Conservation (phyloP, 2,888 invertebrate genomes). For the Cheiracanthium punctorium region DNA sequence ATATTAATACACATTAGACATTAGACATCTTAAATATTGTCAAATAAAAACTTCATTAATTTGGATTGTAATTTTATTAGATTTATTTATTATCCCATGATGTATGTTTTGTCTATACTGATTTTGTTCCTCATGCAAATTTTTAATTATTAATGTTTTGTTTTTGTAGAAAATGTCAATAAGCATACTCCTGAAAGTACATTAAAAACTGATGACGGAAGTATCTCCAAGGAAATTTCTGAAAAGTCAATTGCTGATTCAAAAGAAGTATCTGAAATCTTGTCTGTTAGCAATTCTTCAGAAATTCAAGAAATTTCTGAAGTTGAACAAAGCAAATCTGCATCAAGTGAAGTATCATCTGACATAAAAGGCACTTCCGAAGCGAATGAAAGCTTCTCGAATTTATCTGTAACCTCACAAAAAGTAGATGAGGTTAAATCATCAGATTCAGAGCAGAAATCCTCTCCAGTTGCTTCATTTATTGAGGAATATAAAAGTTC, state of each 20-base stretch:
- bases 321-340: background rate
- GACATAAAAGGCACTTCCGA: background rate
- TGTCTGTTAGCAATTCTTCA: background rate
- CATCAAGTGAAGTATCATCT: background rate
- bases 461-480: background rate
- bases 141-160: too few species aligned
- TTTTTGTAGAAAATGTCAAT: too few species aligned
- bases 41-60: too few species aligned
- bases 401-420: background rate
- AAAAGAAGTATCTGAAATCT: constrained; percentile 20
- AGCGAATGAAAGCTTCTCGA: background rate
- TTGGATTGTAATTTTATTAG: too few species aligned
- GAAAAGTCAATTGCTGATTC: background rate
- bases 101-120: too few species aligned
- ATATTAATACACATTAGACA: too few species aligned
- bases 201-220: background rate
- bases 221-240: background rate
- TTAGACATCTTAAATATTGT: too few species aligned
- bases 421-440: background rate
- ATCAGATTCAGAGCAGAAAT: background rate
- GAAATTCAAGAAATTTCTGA: constrained; percentile 2
- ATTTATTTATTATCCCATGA: too few species aligned
- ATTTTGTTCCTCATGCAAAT: too few species aligned
- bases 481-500: constrained; percentile 1
- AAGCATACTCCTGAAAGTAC: constrained; percentile 22